Evolutionary conservation across 1,140 invertebrate species (phyloP), one percentile per base, ranked within the genome.

Genomic region (Plectrocnemia conspersa): DNA sequence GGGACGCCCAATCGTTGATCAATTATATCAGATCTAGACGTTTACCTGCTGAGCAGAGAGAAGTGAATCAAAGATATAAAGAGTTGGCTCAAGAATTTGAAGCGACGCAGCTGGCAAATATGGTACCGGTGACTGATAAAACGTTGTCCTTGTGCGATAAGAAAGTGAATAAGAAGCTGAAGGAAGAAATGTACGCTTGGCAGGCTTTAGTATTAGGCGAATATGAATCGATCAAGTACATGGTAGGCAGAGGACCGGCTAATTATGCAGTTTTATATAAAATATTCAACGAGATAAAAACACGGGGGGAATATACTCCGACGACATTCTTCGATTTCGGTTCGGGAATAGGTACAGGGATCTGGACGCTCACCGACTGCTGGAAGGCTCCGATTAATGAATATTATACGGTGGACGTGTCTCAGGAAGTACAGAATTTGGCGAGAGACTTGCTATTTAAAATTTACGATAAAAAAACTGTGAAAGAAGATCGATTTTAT

Each of bases 251-350:
- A 67, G 72, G 83, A 18, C 76, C 84, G 11, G 72, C 80, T 4
- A 89, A 96, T 55, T 93, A 89, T 78, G 81, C 85, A 3, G 79
- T 84, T 5, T 65, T 92, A 19, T 64, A 69, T 47, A 80, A 73
- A 64, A 80, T 93, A 47, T 82, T 96, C 44, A 70, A 77, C 9
- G 90, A 95, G 77, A 85, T 94, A 36, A 71, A 72, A 56, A 63
- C 65, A 41, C 71, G 79, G 21, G 74, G 86, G 66, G 58, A 81
- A n/a, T 96, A 89, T 68, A 70, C 74, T 36, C 92, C 92, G 0
- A 71, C 74, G 54, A 84, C 82, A 49, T 77, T 92, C 48, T 88
- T 93, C 66, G 92, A 96, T 72, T 94, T 93, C 74, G 93, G 93
- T 4, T 93, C 91, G 38, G 93, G 92, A 11, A 69, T 91, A 36